Evolutionary conservation across 2,113 vertebrate species (phyloP).

Genomic region (Corvus cornix): DNA sequence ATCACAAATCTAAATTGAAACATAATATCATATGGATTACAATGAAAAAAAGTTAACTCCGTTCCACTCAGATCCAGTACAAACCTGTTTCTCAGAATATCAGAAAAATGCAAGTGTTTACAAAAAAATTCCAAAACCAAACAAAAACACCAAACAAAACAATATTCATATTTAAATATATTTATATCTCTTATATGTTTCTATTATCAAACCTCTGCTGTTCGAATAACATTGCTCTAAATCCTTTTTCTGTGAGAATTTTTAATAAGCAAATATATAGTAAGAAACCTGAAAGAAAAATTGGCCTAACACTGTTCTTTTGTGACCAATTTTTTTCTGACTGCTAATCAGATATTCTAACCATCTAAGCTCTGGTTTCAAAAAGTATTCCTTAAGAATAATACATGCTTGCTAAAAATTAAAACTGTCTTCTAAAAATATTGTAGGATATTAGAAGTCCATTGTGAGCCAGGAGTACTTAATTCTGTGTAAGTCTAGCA

Average conservation of each 20-base stretch:
- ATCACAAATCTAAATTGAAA: background rate
- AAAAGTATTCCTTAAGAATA: background rate
- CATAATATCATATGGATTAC: background rate
- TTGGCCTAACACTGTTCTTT: background rate
- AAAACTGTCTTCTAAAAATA: background rate
- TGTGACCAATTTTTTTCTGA: background rate
- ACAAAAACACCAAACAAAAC: background rate
- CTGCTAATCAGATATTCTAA: background rate
- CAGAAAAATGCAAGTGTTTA: background rate
- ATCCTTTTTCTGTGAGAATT: background rate
- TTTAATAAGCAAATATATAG: background rate
- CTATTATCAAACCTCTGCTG: background rate
- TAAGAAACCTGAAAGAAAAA: background rate
- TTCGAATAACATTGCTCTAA: background rate
- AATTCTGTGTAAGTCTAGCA: background rate
- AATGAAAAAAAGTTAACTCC: background rate
- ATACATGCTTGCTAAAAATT: background rate
- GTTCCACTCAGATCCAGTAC: background rate
- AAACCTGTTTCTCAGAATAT: background rate
- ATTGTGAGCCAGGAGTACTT: background rate
- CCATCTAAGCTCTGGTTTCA: background rate
- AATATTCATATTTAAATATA: background rate
- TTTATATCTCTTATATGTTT: background rate
- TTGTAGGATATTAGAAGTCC: background rate
- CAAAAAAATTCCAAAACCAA: background rate